Percentiles rank a stretch among this genome's conserved stretches.
phyloP scores from a whole-genome alignment of 2,888 invertebrate species.

The Dysmachus trigonus region DNA sequence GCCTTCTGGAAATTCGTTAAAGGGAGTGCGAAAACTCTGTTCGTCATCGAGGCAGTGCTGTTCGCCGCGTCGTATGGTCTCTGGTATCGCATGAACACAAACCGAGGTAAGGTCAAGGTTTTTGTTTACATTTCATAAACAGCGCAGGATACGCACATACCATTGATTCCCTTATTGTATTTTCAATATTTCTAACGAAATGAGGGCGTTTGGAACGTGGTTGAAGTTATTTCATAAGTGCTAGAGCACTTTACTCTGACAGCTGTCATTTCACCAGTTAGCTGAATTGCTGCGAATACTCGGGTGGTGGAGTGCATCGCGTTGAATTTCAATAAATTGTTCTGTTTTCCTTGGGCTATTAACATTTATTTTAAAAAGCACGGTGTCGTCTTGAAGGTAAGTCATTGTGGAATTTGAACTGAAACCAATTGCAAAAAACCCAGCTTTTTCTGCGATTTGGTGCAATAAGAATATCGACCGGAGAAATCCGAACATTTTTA shows the following conservation, averaged over 20 bases:
- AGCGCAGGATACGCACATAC: not conserved
- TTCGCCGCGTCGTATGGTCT: slow-evolving; percentile 71
- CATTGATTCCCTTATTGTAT: not conserved
- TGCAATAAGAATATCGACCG: not conserved
- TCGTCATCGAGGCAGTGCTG: slow-evolving; percentile 70
- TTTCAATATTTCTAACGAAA: not conserved
- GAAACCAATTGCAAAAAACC: not conserved
- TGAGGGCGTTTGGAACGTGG: not conserved
- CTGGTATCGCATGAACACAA: slow-evolving; percentile 76
- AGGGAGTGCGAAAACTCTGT: slow-evolving; percentile 67
- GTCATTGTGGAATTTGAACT: not conserved
- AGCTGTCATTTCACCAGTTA: slow-evolving; percentile 6
- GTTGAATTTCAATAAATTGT: not conserved
- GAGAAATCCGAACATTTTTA: not conserved
- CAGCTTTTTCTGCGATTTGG: not conserved
- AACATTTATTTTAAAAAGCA: not conserved
- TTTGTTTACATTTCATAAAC: not conserved
- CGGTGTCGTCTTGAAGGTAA: not conserved
- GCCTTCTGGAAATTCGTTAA: slow-evolving; percentile 67
- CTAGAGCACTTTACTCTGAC: not conserved
- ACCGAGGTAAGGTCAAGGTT: slow-evolving; percentile 69
- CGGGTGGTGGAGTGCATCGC: not conserved
- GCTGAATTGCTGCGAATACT: not conserved
- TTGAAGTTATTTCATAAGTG: not conserved
- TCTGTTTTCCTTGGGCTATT: not conserved